phyloP scores from a whole-genome alignment of 2,888 invertebrate genomes.

The Mantis religiosa region DNA sequence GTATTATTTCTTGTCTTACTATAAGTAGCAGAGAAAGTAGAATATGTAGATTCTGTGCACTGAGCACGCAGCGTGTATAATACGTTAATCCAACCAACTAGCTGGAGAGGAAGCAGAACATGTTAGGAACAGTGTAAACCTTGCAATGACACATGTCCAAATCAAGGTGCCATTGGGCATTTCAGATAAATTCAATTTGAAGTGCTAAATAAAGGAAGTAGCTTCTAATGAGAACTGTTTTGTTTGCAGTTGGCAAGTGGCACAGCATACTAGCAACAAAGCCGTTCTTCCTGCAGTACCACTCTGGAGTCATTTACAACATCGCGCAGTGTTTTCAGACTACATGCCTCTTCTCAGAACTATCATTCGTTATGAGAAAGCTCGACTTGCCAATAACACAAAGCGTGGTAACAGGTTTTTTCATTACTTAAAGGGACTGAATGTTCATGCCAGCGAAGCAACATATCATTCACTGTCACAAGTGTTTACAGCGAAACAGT shows the following conservation, averaged over 20 bases:
- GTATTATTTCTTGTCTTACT: too few relatives aligned
- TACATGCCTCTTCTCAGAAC: constrained; percentile 64
- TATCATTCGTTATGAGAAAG: constrained; percentile 66
- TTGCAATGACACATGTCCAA: too few relatives aligned
- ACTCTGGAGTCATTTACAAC: constrained; percentile 49
- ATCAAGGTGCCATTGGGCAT: neutral
- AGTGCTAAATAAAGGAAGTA: too few relatives aligned
- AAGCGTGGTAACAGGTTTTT: constrained; percentile 73
- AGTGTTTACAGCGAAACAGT: neutral
- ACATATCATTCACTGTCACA: neutral
- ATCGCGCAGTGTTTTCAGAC: constrained; percentile 57
- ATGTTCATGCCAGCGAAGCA: constrained; percentile 48
- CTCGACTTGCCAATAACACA: constrained; percentile 52
- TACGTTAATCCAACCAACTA: too few relatives aligned
- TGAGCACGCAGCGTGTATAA: too few relatives aligned
- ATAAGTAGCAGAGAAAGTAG: too few relatives aligned
- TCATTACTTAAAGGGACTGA: constrained; percentile 67
- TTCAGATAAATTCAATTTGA: too few relatives aligned
- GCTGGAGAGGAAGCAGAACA: too few relatives aligned
- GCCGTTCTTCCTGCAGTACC: constrained; percentile 52
- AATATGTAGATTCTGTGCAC: too few relatives aligned
- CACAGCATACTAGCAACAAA: constrained; percentile 41
- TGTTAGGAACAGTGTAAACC: too few relatives aligned
- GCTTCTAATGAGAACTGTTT: neutral
- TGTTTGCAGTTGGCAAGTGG: constrained; percentile 50